These are phyloP conservation scores for Hydrophis major DNA, from an alignment of 2,797 vertebrate genomes.

Conservation along the genomic window DNA sequence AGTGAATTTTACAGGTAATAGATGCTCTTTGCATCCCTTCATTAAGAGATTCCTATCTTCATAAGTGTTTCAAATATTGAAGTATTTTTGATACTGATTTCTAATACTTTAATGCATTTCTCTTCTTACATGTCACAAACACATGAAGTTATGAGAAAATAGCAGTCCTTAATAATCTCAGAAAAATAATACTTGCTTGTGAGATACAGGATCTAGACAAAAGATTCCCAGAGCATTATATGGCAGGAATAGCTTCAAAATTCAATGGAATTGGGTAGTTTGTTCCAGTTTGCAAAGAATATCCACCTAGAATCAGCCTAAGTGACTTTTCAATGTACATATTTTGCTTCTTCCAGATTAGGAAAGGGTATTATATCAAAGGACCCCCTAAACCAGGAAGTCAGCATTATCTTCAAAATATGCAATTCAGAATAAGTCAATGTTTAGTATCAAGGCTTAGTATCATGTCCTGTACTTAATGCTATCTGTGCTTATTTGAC, in stretches of 20 bases:
- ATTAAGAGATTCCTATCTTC: not conserved
- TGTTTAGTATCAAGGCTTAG: not conserved
- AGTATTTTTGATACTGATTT: not conserved
- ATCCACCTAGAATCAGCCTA: not conserved
- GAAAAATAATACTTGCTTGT: not conserved
- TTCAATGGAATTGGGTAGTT: not conserved
- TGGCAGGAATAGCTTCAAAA: no score
- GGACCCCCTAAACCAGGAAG: not conserved
- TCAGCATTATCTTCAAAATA: not conserved
- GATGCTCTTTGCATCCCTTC: not conserved
- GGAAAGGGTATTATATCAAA: not conserved
- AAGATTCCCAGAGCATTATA: not conserved
- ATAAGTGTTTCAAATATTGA: not conserved
- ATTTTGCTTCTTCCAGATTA: not conserved
- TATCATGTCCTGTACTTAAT: not conserved
- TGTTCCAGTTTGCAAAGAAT: not conserved
- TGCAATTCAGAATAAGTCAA: not conserved
- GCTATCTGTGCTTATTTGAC: not conserved
- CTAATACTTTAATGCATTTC: not conserved
- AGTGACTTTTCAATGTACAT: not conserved
- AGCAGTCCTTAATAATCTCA: not conserved
- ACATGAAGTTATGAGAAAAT: not conserved
- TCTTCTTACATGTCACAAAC: not conserved
- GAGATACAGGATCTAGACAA: not conserved
- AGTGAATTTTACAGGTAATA: not conserved